These are phyloP conservation scores for Cheilinus undulatus DNA, from an alignment of 2,113 vertebrate species.

Conservation along the genomic window DNA sequence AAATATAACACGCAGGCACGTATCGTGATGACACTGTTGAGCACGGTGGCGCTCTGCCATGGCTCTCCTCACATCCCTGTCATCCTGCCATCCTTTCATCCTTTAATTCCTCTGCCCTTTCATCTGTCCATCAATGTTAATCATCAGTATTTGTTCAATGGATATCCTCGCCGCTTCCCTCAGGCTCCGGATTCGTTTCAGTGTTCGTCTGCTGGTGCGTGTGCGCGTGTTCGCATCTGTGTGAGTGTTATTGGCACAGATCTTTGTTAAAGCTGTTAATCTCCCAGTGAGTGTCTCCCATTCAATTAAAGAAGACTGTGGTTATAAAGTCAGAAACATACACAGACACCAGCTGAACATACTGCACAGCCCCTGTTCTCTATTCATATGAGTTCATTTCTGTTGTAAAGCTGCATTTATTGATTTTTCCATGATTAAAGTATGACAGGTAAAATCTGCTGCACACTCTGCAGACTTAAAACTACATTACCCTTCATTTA, in stretches of 20 bases:
- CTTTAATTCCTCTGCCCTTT: slow-evolving; percentile 64
- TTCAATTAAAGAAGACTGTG: slow-evolving; percentile 28
- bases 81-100: slow-evolving; percentile 45
- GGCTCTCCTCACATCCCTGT: slow-evolving; percentile 37
- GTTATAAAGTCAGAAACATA: background rate
- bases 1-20: slow-evolving; percentile 1
- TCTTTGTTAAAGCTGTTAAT: slow-evolving; percentile 48
- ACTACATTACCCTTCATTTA: background rate
- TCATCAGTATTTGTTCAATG: slow-evolving; percentile 41
- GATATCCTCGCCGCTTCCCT: slow-evolving; percentile 6
- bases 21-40: slow-evolving; percentile 16
- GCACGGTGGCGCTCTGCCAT: slow-evolving; percentile 18
- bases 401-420: background rate
- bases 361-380: background rate
- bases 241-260: slow-evolving; percentile 25
- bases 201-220: background rate
- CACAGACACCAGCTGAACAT: background rate
- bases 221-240: slow-evolving; percentile 6
- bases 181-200: slow-evolving; percentile 20
- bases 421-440: background rate
- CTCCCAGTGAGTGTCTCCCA: slow-evolving; percentile 13
- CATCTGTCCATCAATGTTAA: slow-evolving; percentile 53
- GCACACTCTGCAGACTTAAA: background rate
- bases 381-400: background rate
- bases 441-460: too few relatives aligned